Percentiles rank a stretch among this genome's conserved stretches.
phyloP scores from a whole-genome alignment of 2,797 vertebrate species.

The Tapirus indicus region DNA sequence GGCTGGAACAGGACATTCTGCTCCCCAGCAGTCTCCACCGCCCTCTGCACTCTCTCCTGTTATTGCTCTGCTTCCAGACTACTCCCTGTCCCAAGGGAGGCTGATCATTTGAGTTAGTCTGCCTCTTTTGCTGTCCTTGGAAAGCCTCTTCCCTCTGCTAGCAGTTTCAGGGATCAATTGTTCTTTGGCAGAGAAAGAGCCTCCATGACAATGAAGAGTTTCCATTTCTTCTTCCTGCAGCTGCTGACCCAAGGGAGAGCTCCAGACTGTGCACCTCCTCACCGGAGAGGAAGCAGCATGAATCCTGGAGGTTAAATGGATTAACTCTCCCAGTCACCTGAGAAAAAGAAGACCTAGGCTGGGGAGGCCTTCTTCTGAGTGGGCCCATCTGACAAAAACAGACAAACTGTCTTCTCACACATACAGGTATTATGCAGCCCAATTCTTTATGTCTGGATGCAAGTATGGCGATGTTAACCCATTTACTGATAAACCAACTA shows the following conservation, averaged over 20 bases:
- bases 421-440: no score
- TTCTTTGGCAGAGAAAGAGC: slow-evolving; percentile 78
- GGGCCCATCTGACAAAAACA: not conserved
- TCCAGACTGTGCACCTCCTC: slow-evolving; percentile 53
- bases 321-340: slow-evolving; percentile 41
- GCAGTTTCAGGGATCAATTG: slow-evolving; percentile 80
- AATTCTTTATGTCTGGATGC: not conserved
- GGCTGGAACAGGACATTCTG: slow-evolving; percentile 21
- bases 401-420: not conserved
- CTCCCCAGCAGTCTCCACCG: not conserved
- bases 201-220: slow-evolving; percentile 72
- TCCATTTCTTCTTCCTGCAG: slow-evolving; percentile 82
- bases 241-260: slow-evolving; percentile 68
- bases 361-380: not conserved
- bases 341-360: not conserved
- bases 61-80: slow-evolving; percentile 55
- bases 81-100: slow-evolving; percentile 75
- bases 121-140: slow-evolving; percentile 80
- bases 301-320: not conserved
- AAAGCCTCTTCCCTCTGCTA: slow-evolving; percentile 77
- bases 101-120: slow-evolving; percentile 59
- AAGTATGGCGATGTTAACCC: not conserved
- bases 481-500: not conserved
- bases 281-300: not conserved
- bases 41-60: not conserved